A percentile compares a stretch with the other conserved stretches of the same genome.
phyloP scores from a whole-genome alignment of 2,113 vertebrate genomes.

The Thamnophis sirtalis region DNA sequence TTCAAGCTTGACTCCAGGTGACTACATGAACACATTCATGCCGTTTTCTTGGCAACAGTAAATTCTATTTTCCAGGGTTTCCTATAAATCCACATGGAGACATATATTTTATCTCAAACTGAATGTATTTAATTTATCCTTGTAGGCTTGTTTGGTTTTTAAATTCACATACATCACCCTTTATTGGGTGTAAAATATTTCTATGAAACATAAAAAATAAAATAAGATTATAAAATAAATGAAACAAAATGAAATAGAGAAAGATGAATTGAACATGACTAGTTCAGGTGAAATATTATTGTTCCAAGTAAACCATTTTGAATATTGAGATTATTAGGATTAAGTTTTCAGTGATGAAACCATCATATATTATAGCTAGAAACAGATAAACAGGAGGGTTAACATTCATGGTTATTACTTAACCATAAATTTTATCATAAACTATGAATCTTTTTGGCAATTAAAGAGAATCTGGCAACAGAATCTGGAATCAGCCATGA shows the following conservation, averaged over 20 bases:
- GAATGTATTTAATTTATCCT: constrained; percentile 5
- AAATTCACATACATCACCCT: background rate
- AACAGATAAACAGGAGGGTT: background rate
- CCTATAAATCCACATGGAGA: background rate
- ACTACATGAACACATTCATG: background rate
- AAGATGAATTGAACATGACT: background rate
- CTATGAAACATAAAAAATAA: background rate
- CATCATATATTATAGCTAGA: background rate
- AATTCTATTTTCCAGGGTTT: background rate
- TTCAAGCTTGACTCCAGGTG: background rate
- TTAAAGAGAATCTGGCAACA: background rate
- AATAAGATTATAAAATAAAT: background rate
- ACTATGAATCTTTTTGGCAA: background rate
- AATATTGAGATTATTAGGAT: background rate
- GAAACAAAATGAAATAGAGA: background rate
- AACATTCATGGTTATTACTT: background rate
- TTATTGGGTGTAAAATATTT: too few species aligned
- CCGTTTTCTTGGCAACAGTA: background rate
- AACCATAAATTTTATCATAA: background rate
- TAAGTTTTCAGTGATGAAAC: background rate
- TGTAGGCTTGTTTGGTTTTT: background rate
- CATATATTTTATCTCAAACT: constrained; percentile 11
- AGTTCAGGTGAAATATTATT: background rate
- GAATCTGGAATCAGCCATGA: too few species aligned
- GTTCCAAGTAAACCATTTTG: background rate